Evolutionary conservation across 2,797 vertebrate species (phyloP).

Genomic region (Ibycter americanus): DNA sequence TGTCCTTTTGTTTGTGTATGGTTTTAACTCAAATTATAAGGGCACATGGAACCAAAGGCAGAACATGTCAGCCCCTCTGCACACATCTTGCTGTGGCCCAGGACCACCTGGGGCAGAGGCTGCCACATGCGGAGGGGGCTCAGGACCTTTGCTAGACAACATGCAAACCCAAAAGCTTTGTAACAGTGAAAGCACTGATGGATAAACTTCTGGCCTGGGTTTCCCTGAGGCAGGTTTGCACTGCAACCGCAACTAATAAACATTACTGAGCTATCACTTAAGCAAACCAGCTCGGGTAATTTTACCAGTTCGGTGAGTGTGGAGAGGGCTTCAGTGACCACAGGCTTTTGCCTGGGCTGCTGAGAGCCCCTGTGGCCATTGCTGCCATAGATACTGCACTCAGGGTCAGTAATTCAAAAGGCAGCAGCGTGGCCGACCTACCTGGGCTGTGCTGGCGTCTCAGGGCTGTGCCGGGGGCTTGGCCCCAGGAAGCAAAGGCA

Average conservation of each 20-base stretch:
- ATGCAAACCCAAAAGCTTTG: rapidly evolving
- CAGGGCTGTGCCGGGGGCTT: neutral
- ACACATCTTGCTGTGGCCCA: neutral
- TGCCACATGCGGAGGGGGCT: neutral
- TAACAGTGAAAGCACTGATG: neutral
- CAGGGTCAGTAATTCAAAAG: neutral
- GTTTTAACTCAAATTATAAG: neutral
- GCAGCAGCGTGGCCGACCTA: neutral
- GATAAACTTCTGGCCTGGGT: neutral
- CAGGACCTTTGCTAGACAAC: neutral
- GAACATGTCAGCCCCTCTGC: neutral
- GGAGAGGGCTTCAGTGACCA: neutral
- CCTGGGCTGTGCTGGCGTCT: neutral
- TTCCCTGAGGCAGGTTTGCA: neutral
- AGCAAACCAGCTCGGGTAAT: neutral
- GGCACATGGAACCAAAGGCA: neutral
- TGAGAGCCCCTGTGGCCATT: neutral
- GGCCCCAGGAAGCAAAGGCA: neutral
- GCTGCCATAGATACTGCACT: rapidly evolving
- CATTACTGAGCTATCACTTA: neutral
- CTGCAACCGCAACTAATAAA: neutral
- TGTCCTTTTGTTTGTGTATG: neutral
- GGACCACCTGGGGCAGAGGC: neutral
- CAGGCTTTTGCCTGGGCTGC: neutral
- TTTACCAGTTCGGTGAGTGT: neutral